Base-by-base conservation (phyloP, 2,888 invertebrate genomes). In the Peribatodes rhomboidaria region DNA sequence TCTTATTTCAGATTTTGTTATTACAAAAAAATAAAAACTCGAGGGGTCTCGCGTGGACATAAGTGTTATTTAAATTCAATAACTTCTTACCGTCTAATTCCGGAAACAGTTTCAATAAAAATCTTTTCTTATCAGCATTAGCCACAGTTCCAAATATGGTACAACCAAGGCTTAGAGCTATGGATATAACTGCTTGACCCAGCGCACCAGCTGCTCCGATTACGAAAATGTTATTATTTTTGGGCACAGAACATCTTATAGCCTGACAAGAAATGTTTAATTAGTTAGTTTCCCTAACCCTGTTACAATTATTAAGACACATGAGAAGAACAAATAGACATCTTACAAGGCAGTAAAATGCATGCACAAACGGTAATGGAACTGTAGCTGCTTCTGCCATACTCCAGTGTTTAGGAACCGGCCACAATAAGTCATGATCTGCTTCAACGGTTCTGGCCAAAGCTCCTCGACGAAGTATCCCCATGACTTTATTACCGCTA, bases 301-400 rank as follows among this genome's bases (percentile, higher is more conserved):
- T 10, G 9, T 41, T 10, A 42, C 54, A 0, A 31, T 27, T 41
- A n/a, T n/a, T n/a, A n/a, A n/a, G n/a, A n/a, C n/a, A n/a, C n/a
- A n/a, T n/a, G 6, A 27, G 2, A 27, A 27, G 6, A 6, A 4
- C 2, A 4, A 27, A 27, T 27, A 4, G 27, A 4, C 6, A 41
- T 9, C 62, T 68, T 60, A 77, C 77, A 42, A 77, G 61, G 20
- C 75, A 73, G 44, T 76, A 75, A 27, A 59, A 92, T 0, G 90
- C 92, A 0, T 95, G 93, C 18, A 87, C 85, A 74, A 96, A 96
- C 0, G 96, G 95, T 41, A 96, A 94, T 0, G 96, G 96, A 1
- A 96, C 93, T 0, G 96, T 95, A 1, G 95, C 95, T 1, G 95
- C 96, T 69, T 96, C 95, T 76, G 94, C 93, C 20, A 96, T 77